phyloP scores from a whole-genome alignment of 2,888 invertebrate genomes.

The Tenthredo distinguenda region DNA sequence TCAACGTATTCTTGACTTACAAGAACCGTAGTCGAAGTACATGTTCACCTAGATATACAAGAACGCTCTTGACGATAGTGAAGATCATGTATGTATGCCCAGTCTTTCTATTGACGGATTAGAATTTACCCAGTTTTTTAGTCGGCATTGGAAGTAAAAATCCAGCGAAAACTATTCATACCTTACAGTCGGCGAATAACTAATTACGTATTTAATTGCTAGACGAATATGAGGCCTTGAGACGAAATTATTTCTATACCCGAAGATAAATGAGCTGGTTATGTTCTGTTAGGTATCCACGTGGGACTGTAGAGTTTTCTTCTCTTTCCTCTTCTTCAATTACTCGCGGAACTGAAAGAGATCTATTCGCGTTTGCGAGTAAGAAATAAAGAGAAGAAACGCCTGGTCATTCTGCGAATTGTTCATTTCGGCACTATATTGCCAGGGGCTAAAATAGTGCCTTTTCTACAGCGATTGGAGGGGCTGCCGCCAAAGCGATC shows the following conservation, averaged over 20 bases:
- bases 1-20: slow-evolving; percentile 31
- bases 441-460: slow-evolving; percentile 6
- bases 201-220: background rate
- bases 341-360: background rate
- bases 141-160: background rate
- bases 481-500: background rate
- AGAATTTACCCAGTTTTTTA: background rate
- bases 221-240: background rate
- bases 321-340: background rate
- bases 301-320: background rate
- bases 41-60: slow-evolving; percentile 32
- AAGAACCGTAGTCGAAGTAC: slow-evolving; percentile 35
- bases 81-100: background rate
- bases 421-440: background rate
- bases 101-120: background rate
- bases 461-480: background rate
- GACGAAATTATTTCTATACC: background rate
- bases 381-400: background rate
- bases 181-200: background rate
- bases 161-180: background rate
- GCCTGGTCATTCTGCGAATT: slow-evolving; percentile 27
- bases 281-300: background rate
- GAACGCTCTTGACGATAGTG: background rate
- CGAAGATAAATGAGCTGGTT: background rate
- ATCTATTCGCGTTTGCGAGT: background rate